These are phyloP conservation scores for Epizoanthus rinbou DNA, from an alignment of 92 coral and sea anemone species.

Conservation along the genomic window DNA sequence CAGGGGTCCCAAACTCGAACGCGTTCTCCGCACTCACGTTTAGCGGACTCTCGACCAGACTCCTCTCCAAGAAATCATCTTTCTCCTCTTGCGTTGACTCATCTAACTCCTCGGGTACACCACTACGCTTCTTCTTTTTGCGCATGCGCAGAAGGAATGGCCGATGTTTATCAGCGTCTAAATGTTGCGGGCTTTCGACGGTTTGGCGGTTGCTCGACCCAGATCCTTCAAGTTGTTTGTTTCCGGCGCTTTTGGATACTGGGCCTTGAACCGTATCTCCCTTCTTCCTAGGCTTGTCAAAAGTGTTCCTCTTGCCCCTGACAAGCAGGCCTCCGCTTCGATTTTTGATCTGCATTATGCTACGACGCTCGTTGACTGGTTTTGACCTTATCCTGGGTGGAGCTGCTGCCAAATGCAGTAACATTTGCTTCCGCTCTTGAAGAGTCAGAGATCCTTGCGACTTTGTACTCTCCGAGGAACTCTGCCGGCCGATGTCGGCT, in stretches of 20 bases:
- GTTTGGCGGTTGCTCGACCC: not conserved
- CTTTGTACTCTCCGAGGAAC: conserved; percentile 22
- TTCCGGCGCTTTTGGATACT: not conserved
- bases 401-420: conserved; percentile 38
- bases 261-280: not conserved
- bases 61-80: conserved; percentile 24
- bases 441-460: conserved; percentile 33
- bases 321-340: conserved; percentile 34
- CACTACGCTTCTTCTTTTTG: conserved; percentile 37
- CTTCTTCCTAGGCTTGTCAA: conserved; percentile 5
- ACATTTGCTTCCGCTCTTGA: conserved; percentile 37
- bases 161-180: conserved; percentile 23
- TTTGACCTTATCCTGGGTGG: conserved; percentile 27
- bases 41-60: conserved; percentile 20
- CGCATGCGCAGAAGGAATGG: conserved; percentile 29
- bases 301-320: conserved; percentile 14
- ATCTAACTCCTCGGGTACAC: conserved; percentile 10
- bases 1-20: conserved; percentile 45
- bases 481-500: not conserved
- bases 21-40: conserved; percentile 43
- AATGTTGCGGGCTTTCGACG: conserved; percentile 9
- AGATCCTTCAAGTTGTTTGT: not conserved
- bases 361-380: conserved; percentile 39
- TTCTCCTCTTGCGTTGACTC: conserved; percentile 12
- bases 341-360: conserved; percentile 39